Evolutionary conservation across 1,140 invertebrate genomes (phyloP).

Genomic region (Hyles vespertilio): DNA sequence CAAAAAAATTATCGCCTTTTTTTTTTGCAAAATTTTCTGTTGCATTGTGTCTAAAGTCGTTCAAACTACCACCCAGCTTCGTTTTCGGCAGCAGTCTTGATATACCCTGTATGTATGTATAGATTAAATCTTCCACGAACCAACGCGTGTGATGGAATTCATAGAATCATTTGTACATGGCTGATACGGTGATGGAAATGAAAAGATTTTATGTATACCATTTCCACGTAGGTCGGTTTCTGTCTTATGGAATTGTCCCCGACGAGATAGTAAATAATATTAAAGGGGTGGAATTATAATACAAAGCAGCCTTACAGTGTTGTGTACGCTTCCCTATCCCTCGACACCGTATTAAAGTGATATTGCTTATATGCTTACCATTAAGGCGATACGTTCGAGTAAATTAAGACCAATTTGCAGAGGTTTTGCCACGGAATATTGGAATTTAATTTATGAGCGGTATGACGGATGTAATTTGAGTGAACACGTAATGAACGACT

Average conservation of each 20-base stretch:
- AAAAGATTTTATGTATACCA: too few species aligned
- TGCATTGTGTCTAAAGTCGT: too few species aligned
- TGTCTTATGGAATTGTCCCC: slow-evolving; percentile 34
- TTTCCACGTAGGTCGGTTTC: too few species aligned
- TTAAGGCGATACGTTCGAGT: slow-evolving; percentile 64
- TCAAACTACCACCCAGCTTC: too few species aligned
- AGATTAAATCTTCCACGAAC: too few species aligned
- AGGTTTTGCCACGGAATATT: slow-evolving; percentile 62
- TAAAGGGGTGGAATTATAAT: slow-evolving; percentile 35
- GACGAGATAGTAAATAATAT: slow-evolving; percentile 47
- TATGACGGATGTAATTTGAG: slow-evolving; percentile 63
- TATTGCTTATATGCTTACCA: slow-evolving; percentile 67
- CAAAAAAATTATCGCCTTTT: too few species aligned
- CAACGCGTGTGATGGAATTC: too few species aligned
- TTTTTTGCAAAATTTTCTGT: too few species aligned
- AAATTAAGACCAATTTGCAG: slow-evolving; percentile 71
- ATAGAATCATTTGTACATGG: too few species aligned
- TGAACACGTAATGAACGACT: slow-evolving; percentile 62
- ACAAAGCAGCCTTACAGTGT: slow-evolving; percentile 27
- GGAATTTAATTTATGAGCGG: slow-evolving; percentile 65
- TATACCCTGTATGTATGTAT: too few species aligned
- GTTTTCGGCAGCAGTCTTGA: too few species aligned
- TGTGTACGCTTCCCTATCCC: slow-evolving; percentile 18
- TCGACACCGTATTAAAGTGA: slow-evolving; percentile 38
- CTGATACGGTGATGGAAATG: too few species aligned